Base-by-base conservation (phyloP, 2,113 vertebrate genomes). In the Alexandromys fortis region DNA sequence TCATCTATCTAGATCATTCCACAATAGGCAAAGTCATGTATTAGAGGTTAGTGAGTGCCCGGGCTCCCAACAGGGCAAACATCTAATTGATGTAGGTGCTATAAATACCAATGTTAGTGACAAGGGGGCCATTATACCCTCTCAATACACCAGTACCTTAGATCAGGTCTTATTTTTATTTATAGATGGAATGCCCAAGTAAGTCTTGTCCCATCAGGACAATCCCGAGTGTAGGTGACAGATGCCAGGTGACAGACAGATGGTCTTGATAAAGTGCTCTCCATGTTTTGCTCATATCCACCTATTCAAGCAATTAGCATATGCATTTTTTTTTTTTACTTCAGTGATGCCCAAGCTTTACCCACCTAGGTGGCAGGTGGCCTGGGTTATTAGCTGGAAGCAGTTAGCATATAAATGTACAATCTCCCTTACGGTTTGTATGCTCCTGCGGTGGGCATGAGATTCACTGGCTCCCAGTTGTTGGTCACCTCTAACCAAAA, bases 11-110 rank as follows among this genome's bases (percentile, higher is more conserved):
- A 73, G 75, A 52, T 83, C 83, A 95, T 38, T 42, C 21, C 86
- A 83, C 58, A 92, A 68, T 89, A 95, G 94, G 45, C 38, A 73
- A 96, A 90, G 77, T 94, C 72, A 89, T 78, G 61, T 77, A 52
- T 91, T 89, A 67, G 22, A 78, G 65, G 67, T 85, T 49, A 86
- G 92, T 95, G 52, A 55, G 89, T 42, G n/a, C 92, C 24, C 86
- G 73, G 88, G 75, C 14, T 85, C 38, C 83, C 55, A 55, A 38
- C 33, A 35, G 33, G 83, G 26, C 4, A 95, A 85, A 3, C 17
- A 89, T 75, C 70, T 94, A 93, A 89, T 95, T 73, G 96, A 89
- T 6, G 30, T 47, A 92, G 95, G 61, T 55, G 13, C 88, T 87
- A 42, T 26, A 90, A 94, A 90, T 79, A 67, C n/a, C 89, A 89